Evolutionary conservation across 2,888 invertebrate species (phyloP), one percentile per base, ranked within the genome.

Genomic region (Cheilosia vulpina): DNA sequence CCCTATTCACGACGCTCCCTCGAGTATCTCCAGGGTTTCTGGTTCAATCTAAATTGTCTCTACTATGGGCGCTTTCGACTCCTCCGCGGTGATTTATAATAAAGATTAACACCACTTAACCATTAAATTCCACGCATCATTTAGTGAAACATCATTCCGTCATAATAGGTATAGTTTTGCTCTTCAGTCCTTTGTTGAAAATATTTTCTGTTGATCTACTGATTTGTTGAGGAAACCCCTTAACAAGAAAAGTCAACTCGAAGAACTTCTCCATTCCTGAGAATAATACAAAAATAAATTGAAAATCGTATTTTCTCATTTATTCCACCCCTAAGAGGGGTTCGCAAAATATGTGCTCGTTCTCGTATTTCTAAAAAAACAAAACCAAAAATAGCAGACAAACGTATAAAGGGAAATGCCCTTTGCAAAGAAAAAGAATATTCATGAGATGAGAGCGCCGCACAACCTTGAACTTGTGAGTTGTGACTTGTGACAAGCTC

Each of bases 271-370:
- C 5, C 7, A 50, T 19, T 11, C 21, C 13, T 15, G 6, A 6
- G 21, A 15, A 31, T 6, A 55, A 4, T 13, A 34, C 2, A 34
- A 52, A 19, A 41, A 19, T 6, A 65, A 50, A 15, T 31, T 34
- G 50, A 34, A 63, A 34, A 34, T 65, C 21, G 4, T 19, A 21
- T 50, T 47, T 21, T 0, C 21, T 21, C n/a, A 43, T 19, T 47
- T 15, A 57, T 47, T 38, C 62, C 62, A 62, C 72, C 72, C 72
- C 62, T 53, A 60, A 21, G 43, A 52, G 52, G 62, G 53, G 41
- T 62, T 52, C 21, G 72, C 62, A 62, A 72, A 62, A 72, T 60
- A 72, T 60, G 53, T 72, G 43, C 53, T 38, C 38, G n/a, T 41
- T 66, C 50, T 17, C 19, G 13, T n/a, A 38, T 38, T 52, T 38